These are phyloP conservation scores for Pipra filicauda DNA, from an alignment of 2,113 vertebrate species.

Conservation along the genomic window DNA sequence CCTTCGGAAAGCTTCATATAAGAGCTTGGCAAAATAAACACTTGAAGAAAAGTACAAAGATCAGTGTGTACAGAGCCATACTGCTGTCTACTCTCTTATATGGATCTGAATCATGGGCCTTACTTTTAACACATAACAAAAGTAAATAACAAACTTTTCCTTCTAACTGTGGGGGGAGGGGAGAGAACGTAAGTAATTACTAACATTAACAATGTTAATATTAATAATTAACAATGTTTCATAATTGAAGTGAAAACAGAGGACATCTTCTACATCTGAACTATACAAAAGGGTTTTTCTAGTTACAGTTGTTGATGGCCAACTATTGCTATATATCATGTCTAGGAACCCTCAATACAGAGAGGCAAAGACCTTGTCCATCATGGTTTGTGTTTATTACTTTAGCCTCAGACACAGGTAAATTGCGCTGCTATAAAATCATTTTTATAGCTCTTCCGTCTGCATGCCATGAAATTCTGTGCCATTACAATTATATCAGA, in stretches of 20 bases:
- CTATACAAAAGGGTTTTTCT: not conserved
- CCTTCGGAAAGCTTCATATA: too few relatives aligned
- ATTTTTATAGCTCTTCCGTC: not conserved
- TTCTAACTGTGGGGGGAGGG: not conserved
- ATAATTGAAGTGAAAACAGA: not conserved
- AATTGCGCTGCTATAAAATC: not conserved
- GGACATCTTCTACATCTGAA: not conserved
- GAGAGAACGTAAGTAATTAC: not conserved
- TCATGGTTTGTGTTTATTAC: not conserved
- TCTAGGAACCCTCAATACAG: not conserved
- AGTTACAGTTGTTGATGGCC: not conserved
- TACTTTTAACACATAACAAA: not conserved
- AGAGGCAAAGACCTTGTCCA: not conserved
- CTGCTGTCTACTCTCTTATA: too few relatives aligned
- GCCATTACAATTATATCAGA: not conserved
- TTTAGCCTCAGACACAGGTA: not conserved
- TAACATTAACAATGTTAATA: not conserved
- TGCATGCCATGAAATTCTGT: not conserved
- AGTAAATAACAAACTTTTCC: not conserved
- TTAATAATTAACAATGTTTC: not conserved
- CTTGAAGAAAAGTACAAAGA: too few relatives aligned
- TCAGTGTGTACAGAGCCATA: too few relatives aligned
- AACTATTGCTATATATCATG: not conserved
- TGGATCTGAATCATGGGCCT: not conserved
- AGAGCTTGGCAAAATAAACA: too few relatives aligned